Conservation (phyloP, 2,888 invertebrate species). For the Byasa hedistus region DNA sequence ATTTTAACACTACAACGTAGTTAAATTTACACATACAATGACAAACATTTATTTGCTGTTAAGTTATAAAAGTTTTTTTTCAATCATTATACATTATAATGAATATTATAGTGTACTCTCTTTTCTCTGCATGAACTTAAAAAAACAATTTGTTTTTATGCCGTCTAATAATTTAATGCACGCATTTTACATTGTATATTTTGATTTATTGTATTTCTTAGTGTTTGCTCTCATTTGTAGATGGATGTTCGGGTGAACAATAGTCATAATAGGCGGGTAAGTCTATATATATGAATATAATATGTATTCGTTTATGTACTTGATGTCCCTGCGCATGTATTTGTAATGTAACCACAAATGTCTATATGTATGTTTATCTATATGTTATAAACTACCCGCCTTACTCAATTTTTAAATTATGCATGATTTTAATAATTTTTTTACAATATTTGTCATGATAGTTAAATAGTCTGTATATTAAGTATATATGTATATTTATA, state of each 20-base stretch:
- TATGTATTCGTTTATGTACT: constrained; percentile 49
- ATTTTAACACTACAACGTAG: no score
- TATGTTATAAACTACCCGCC: constrained; percentile 44
- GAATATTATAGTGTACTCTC: no score
- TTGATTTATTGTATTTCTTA: constrained; percentile 48
- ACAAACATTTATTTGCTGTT: no score
- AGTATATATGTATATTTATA: not conserved
- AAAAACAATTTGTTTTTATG: not conserved
- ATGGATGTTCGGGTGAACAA: constrained; percentile 80
- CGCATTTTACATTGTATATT: constrained; percentile 35
- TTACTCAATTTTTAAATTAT: constrained; percentile 34
- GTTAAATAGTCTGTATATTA: not conserved
- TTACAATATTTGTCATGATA: not conserved
- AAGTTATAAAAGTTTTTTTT: no score
- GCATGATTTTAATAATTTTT: not conserved
- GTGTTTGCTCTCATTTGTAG: constrained; percentile 79
- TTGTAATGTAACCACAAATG: constrained; percentile 23
- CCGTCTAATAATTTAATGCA: constrained; percentile 14
- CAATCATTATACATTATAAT: no score
- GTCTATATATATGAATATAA: constrained; percentile 53
- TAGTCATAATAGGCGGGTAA: constrained; percentile 81
- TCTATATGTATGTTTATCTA: constrained; percentile 41
- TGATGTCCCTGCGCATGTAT: constrained; percentile 24
- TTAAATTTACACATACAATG: no score
- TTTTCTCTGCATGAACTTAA: constrained; percentile 1